phyloP scores from a whole-genome alignment of 2,888 invertebrate genomes.

The Trissolcus japonicus region DNA sequence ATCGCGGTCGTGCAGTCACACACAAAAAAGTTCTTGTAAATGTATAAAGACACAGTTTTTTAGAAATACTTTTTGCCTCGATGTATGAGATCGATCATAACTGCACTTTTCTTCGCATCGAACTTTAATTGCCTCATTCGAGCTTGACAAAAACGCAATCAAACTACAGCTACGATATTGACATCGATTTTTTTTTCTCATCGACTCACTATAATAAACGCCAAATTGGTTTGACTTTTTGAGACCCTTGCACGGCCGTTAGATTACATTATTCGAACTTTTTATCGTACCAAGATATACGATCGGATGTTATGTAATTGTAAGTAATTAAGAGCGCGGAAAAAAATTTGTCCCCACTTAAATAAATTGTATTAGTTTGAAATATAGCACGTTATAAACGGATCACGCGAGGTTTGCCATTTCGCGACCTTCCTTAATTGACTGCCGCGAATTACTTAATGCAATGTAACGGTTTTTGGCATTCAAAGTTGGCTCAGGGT shows the following conservation, averaged over 20 bases:
- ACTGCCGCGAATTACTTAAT: constrained; percentile 58
- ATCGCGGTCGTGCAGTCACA: too few relatives aligned
- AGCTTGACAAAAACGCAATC: constrained; percentile 7
- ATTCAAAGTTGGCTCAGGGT: constrained; percentile 54
- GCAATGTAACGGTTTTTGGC: constrained; percentile 58
- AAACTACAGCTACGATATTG: constrained; percentile 4
- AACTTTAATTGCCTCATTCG: not conserved
- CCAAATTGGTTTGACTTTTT: constrained; percentile 27
- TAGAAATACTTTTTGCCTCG: too few relatives aligned
- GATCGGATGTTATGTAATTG: constrained; percentile 42
- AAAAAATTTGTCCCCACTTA: constrained; percentile 37
- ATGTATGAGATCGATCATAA: too few relatives aligned
- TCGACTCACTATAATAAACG: constrained; percentile 8
- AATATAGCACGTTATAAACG: constrained; percentile 54
- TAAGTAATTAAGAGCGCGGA: constrained; percentile 32
- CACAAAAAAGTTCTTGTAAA: too few relatives aligned
- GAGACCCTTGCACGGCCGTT: constrained; percentile 13
- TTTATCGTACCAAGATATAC: constrained; percentile 28
- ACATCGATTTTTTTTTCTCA: constrained; percentile 3
- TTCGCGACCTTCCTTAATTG: constrained; percentile 57
- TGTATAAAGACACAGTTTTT: too few relatives aligned
- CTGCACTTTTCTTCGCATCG: too few relatives aligned
- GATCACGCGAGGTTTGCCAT: constrained; percentile 54
- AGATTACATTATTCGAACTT: constrained; percentile 26
- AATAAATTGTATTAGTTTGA: constrained; percentile 53